A percentile compares a stretch with the other conserved stretches of the same genome.
Evolutionary conservation across 2,888 invertebrate genomes (phyloP).

Genomic region (Phengaris alcon): DNA sequence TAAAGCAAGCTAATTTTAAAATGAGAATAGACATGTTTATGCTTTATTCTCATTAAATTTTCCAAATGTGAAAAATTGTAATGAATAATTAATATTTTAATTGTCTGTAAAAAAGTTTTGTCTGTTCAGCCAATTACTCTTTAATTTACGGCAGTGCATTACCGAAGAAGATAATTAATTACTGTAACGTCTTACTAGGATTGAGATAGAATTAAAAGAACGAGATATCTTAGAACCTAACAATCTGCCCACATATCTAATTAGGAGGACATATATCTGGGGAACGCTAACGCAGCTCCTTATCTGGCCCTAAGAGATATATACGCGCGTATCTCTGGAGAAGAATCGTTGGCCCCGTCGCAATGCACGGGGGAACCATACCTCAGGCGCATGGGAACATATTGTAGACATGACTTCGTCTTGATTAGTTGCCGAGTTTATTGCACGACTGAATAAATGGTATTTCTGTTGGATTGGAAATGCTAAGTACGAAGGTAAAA

Average conservation of each 20-base stretch:
- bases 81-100: no score
- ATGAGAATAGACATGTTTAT: not conserved
- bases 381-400: slow-evolving; percentile 51
- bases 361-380: slow-evolving; percentile 55
- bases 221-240: not conserved
- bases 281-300: slow-evolving; percentile 26
- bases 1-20: no score
- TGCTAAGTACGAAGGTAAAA: no score
- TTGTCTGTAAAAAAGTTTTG: not conserved
- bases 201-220: not conserved
- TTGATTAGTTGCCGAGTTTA: slow-evolving; percentile 28
- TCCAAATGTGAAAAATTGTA: no score
- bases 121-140: not conserved
- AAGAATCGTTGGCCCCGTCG: slow-evolving; percentile 61
- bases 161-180: not conserved
- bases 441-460: not conserved
- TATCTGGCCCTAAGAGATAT: slow-evolving; percentile 45
- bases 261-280: slow-evolving; percentile 28
- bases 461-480: not conserved
- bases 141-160: not conserved
- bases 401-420: slow-evolving; percentile 31
- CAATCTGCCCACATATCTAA: slow-evolving; percentile 13
- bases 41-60: no score
- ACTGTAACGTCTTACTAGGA: not conserved
- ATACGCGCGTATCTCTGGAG: slow-evolving; percentile 57